Base-by-base conservation (phyloP, 1,140 invertebrate genomes). In the Gryllus bimaculatus region DNA sequence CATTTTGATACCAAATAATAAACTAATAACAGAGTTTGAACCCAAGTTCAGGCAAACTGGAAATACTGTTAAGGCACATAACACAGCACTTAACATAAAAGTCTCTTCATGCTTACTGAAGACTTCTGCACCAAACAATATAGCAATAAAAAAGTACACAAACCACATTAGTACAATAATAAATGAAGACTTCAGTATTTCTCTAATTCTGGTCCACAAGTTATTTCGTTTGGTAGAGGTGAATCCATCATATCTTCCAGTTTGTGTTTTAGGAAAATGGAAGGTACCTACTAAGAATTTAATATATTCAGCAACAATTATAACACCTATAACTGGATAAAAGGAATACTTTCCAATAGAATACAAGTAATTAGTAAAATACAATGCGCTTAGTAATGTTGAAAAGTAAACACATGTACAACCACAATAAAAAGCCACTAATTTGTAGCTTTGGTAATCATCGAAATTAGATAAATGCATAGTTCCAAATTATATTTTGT, bases 61-160 rank as follows among this genome's bases (percentile, higher is more conserved):
- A 77, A 93, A 87, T 77, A 91, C 87, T 39, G 91, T 91, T n/a
- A 94, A 85, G 8, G 89, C 84, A 13, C 90, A 89, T 80, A 95
- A 81, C 74, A 93, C 86, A 39, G 90, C 76, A 47, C 92, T 89
- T 81, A 95, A 89, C 87, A 93, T 91, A 12, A 91, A 88, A 6
- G 93, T 95, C 84, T 94, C 91, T 83, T 92, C 89, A 75, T 90
- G 88, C 80, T 90, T 87, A 8, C 87, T 87, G 26, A 90, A 84
- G 10, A 93, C 82, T 74, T 93, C 91, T 8, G 93, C 93, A 54
- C 94, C 93, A 84, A 93, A 94, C n/a, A 94, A 84, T 79, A 95
- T 88, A 47, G 91, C 90, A 26, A 90, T 83, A 12, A 89, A 81
- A 82, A 92, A 91, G 84, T 89, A 92, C 76, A 88, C 80, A 66